Conservation (phyloP, 2,113 vertebrate genomes). For the Odontophorus gujanensis region DNA sequence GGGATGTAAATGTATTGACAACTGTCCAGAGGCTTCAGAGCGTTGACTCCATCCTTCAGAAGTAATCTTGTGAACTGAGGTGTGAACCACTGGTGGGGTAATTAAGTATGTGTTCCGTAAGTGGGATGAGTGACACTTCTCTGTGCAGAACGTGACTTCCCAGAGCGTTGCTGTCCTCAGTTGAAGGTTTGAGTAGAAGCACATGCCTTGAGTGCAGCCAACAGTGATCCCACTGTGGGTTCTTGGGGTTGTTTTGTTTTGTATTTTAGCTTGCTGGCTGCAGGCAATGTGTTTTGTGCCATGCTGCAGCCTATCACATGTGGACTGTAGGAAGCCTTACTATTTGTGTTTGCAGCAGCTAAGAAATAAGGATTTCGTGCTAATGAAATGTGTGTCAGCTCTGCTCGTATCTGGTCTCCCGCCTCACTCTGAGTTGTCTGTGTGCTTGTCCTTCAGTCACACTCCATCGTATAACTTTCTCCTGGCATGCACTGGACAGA, state of each 20-base stretch:
- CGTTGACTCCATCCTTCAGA: neutral
- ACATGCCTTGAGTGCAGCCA: neutral
- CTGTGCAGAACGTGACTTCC: neutral
- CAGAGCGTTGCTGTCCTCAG: neutral
- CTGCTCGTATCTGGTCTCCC: neutral
- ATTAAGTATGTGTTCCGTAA: fast-evolving
- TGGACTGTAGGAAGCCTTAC: neutral
- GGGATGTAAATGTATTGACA: neutral
- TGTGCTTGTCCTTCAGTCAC: neutral
- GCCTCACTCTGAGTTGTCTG: neutral
- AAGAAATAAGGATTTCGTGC: neutral
- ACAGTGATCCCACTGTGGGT: fast-evolving
- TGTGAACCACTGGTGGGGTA: neutral
- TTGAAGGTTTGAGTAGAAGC: neutral
- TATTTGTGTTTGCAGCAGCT: neutral
- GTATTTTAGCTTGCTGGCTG: neutral
- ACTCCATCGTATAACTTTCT: neutral
- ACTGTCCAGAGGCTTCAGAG: neutral
- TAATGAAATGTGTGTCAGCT: neutral
- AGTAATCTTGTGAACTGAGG: neutral
- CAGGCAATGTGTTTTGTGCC: fast-evolving
- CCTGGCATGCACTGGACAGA: neutral
- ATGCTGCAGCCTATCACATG: fast-evolving
- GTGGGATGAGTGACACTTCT: neutral
- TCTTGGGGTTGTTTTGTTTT: neutral